Evolutionary conservation across 2,113 vertebrate species (phyloP).

Genomic region (Loxodonta africana): DNA sequence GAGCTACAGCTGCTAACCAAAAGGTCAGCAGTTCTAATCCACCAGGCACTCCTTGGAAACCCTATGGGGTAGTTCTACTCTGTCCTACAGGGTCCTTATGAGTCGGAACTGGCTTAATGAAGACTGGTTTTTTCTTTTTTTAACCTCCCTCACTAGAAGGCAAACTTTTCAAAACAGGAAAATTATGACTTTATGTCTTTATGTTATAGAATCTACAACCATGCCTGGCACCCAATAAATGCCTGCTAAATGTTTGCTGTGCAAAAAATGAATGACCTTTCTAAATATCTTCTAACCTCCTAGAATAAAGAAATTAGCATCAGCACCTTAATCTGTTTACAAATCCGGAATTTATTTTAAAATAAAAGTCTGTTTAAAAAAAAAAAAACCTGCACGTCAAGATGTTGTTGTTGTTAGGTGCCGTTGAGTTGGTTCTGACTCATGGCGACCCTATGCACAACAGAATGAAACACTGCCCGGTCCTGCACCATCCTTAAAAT

Average conservation of each 20-base stretch:
- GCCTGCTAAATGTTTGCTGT: constrained; percentile 7
- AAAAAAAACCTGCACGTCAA: not conserved
- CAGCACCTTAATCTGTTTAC: not conserved
- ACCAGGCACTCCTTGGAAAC: too few relatives aligned
- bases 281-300: constrained; percentile 23
- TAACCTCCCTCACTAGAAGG: not conserved
- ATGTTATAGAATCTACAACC: constrained; percentile 40
- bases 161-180: constrained; percentile 21
- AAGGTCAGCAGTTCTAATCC: too few relatives aligned
- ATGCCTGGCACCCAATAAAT: not conserved
- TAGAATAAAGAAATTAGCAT: constrained; percentile 8
- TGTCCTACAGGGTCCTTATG: too few relatives aligned
- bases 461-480: too few relatives aligned
- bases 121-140: not conserved
- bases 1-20: too few relatives aligned
- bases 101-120: too few relatives aligned
- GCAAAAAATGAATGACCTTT: constrained; percentile 6
- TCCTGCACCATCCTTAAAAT: too few relatives aligned
- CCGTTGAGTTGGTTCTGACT: too few relatives aligned
- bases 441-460: too few relatives aligned
- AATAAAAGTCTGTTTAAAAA: constrained; percentile 69
- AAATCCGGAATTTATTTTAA: constrained; percentile 66
- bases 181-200: constrained; percentile 12
- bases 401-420: not conserved
- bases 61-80: too few relatives aligned